phyloP scores from a whole-genome alignment of 2,888 invertebrate species.

The Sarcophaga caerulescens region DNA sequence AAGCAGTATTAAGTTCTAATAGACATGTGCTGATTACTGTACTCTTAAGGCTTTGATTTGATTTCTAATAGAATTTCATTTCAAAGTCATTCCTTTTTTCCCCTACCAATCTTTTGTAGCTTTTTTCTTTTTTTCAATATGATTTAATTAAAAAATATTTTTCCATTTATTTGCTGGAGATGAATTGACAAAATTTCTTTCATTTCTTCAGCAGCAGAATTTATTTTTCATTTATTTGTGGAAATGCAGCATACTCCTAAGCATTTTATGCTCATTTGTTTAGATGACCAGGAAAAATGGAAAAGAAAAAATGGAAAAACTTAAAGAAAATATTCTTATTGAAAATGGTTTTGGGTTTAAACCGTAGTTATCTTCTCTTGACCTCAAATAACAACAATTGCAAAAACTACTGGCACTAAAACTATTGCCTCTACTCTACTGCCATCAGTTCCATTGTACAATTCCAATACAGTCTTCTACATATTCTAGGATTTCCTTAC shows the following conservation, averaged over 20 bases:
- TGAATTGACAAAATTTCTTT: background rate
- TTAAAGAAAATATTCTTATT: constrained; percentile 17
- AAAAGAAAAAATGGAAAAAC: background rate
- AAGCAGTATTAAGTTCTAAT: too few species aligned
- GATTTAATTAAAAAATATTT: background rate
- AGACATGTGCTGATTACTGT: too few species aligned
- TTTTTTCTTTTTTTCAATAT: too few species aligned
- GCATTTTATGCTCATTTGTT: constrained; percentile 8
- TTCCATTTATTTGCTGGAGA: background rate
- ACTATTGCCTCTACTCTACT: background rate
- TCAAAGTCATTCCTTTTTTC: too few species aligned
- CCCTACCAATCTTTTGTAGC: too few species aligned
- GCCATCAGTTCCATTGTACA: background rate
- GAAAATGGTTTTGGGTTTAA: background rate
- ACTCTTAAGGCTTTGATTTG: too few species aligned
- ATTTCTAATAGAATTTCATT: too few species aligned
- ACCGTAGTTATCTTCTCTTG: constrained; percentile 43
- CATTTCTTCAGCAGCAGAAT: background rate
- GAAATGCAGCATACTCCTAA: background rate
- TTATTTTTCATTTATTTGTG: constrained; percentile 34
- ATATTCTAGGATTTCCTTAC: constrained; percentile 25
- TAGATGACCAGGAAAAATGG: constrained; percentile 28
- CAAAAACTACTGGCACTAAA: background rate
- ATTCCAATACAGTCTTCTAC: background rate
- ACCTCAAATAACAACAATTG: constrained; percentile 46